Base-by-base conservation (phyloP, 1,140 invertebrate species). In the Panagrolaimus sp. region DNA sequence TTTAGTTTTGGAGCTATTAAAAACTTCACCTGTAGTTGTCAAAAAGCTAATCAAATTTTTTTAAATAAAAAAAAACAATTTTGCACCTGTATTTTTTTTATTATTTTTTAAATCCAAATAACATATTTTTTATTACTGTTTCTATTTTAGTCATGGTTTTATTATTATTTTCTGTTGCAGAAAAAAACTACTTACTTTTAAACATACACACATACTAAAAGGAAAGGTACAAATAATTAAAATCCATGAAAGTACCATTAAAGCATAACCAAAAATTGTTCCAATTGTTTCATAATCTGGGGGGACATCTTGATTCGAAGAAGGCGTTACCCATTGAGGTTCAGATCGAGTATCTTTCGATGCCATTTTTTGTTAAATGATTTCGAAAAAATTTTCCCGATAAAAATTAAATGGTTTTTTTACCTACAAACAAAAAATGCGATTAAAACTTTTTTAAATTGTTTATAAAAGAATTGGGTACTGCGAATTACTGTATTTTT, bases 141-240 rank as follows among this genome's bases (percentile, higher is more conserved):
- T 38, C 32, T 38, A 38, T 38, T 38, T 38, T 38, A 38, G 2
- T 38, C 32, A 4, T 7, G 7, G 32, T 38, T 38, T 38, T 38
- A 38, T 7, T 4, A 38, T 38, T 38, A n/a, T n/a, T n/a, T n/a
- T n/a, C n/a, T n/a, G n/a, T n/a, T 38, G 2, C 2, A 38, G 32
- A 38, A 38, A 38, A 58, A 24, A 58, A 58, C 10, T 1, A 26
- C 81, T 79, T 84, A 89, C 88, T 87, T 92, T 92, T 83, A 92
- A 91, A 83, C 89, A 90, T 84, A 91, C 88, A 84, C 90, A 91
- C 21, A 92, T 84, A 21, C 91, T 91, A 78, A 93, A 90, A 9
- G 91, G 91, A 69, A 93, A 88, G 15, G 91, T 93, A 63, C 83
- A 70, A 32, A 91, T 83, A 71, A 92, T 87, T 75, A 93, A 86